These are phyloP conservation scores for Gibbula magus DNA, from an alignment of 2,888 invertebrate species.

Conservation along the genomic window DNA sequence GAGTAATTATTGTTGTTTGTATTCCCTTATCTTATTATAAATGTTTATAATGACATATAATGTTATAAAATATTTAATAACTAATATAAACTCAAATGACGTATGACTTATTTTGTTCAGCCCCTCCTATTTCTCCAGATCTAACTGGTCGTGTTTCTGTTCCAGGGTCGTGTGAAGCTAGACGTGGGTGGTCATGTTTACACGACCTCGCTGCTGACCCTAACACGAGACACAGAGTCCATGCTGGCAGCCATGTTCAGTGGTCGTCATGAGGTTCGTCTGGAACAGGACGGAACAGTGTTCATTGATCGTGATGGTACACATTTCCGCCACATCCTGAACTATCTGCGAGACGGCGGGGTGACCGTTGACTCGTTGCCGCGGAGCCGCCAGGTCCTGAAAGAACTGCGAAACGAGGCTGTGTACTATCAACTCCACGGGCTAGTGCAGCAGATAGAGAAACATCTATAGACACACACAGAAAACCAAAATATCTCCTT, in stretches of 20 bases:
- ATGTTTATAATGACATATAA: too few species aligned
- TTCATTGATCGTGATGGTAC: constrained; percentile 71
- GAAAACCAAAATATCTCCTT: not conserved
- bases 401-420: constrained; percentile 67
- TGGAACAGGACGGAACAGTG: constrained; percentile 65
- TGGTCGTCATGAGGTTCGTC: constrained; percentile 63
- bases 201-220: constrained; percentile 67
- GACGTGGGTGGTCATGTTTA: constrained; percentile 69
- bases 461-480: constrained; percentile 39
- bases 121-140: too few species aligned
- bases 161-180: constrained; percentile 66
- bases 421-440: constrained; percentile 69
- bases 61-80: too few species aligned
- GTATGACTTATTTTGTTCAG: too few species aligned
- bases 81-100: too few species aligned
- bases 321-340: constrained; percentile 71
- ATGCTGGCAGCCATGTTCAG: constrained; percentile 72
- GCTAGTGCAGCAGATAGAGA: constrained; percentile 67
- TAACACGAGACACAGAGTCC: constrained; percentile 68
- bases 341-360: constrained; percentile 71
- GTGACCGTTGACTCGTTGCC: constrained; percentile 64
- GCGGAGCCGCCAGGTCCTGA: constrained; percentile 61
- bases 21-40: too few species aligned
- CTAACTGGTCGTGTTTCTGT: constrained; percentile 19
- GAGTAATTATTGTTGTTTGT: too few species aligned